These are phyloP conservation scores for Salvator merianae DNA, from an alignment of 2,113 vertebrate genomes.

Conservation along the genomic window DNA sequence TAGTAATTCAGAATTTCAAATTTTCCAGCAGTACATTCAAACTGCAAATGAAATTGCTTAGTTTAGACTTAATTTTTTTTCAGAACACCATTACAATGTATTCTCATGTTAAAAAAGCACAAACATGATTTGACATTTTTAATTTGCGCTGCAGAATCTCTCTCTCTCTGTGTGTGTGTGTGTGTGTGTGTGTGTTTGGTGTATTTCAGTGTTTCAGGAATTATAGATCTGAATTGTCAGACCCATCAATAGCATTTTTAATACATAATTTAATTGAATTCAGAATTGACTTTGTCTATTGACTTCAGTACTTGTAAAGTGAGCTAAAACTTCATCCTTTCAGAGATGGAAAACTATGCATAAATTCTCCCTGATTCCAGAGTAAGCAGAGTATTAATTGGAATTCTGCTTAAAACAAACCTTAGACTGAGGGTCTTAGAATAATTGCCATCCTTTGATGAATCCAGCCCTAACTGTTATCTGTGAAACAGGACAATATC, in stretches of 20 bases:
- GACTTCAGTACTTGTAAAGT: background rate
- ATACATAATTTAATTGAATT: background rate
- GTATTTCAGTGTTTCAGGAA: background rate
- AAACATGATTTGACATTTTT: no score
- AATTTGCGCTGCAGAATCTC: no score
- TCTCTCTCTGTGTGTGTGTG: no score
- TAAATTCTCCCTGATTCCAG: background rate
- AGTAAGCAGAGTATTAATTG: background rate
- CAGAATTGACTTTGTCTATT: background rate
- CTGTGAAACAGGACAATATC: background rate
- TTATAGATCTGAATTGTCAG: background rate
- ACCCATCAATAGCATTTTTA: background rate
- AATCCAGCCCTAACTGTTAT: constrained; percentile 11
- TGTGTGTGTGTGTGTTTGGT: background rate
- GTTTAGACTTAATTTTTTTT: background rate
- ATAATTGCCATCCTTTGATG: constrained; percentile 19
- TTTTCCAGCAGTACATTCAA: background rate
- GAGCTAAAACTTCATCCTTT: background rate
- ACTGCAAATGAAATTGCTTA: background rate
- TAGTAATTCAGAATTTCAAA: background rate
- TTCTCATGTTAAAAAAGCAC: no score
- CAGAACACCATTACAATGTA: background rate
- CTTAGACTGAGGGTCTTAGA: background rate
- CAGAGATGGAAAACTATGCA: background rate
- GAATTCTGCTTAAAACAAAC: background rate